Evolutionary conservation across 2,113 vertebrate species (phyloP), one percentile per base, ranked within the genome.

Genomic region (Colistium nudipinnis): DNA sequence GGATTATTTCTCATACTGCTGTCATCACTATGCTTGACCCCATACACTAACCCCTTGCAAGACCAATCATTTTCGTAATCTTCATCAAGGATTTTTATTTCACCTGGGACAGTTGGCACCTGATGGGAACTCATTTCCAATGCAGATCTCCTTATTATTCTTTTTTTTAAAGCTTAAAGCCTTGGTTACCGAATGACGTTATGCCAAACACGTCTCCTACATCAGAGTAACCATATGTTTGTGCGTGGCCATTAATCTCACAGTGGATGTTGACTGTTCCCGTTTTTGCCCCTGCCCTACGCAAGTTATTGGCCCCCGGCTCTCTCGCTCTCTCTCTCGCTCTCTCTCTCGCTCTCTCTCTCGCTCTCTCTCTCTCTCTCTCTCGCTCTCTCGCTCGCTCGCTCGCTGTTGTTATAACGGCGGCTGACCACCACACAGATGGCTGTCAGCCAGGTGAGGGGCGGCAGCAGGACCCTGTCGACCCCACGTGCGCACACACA

Each of bases 211-310:
- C 85, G 80, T 88, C 74, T 65, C 55, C 65, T 41, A 48, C 76
- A 81, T 88, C 88, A 87, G 82, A 79, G 80, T 74, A 78, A 80
- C 88, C 90, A 91, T 90, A 91, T 90, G 90, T 84, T 87, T 83
- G 72, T 56, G 68, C 36, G 12, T 78, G 67, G 80, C 79, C 80
- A 87, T 89, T 89, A 82, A 89, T 91, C 82, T 87, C 66, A 49
- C 57, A 62, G 80, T 84, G 70, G 51, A 75, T 87, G 84, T 81
- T 85, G 83, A 86, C 75, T 84, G 79, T 76, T 83, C 73, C 77
- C 41, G 47, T 78, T 81, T 80, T 76, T 78, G 69, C 79, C 80
- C 64, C 80, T 89, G 77, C 80, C 84, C 4, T 31, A 71, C 80
- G 67, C 57, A 67, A 68, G 73, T 87, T 74, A 72, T 71, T 79